Conservation (phyloP, 2,797 vertebrate genomes). For the Myripristis murdjan region DNA sequence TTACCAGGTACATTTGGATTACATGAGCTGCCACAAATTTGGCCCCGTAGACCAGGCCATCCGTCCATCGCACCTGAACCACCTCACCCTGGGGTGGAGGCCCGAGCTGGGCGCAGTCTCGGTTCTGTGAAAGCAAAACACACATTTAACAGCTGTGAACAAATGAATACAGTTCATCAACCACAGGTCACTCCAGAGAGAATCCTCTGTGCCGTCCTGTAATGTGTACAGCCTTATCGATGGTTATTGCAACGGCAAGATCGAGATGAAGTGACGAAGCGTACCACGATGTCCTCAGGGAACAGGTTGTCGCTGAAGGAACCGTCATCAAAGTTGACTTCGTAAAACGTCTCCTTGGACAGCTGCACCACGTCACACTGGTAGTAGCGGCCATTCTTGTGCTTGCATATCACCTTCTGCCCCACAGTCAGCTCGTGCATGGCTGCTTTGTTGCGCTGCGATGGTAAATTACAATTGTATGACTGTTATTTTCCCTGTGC, state of each 20-base stretch:
- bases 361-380: constrained; percentile 94
- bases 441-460: constrained; percentile 84
- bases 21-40: constrained; percentile 96
- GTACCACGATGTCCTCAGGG: constrained; percentile 94
- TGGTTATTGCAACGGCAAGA: too few species aligned
- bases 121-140: constrained; percentile 82
- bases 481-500: too few species aligned
- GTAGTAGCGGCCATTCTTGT: constrained; percentile 96
- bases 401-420: constrained; percentile 95
- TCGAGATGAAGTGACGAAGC: constrained; percentile 37
- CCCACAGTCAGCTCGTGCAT: constrained; percentile 90
- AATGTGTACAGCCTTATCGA: too few species aligned
- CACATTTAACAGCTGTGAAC: background rate
- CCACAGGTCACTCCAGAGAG: too few species aligned
- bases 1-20: constrained; percentile 98
- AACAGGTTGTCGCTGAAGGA: constrained; percentile 98
- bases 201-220: too few species aligned
- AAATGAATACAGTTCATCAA: accelerated
- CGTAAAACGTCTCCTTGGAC: constrained; percentile 94
- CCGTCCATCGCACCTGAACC: constrained; percentile 99
- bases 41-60: constrained; percentile 95
- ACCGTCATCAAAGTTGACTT: constrained; percentile 97
- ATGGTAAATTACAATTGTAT: background rate
- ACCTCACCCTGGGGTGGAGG: constrained; percentile 94
- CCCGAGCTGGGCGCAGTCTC: constrained; percentile 94